Percentiles rank a stretch among this genome's conserved stretches.
Conservation (phyloP, 1,140 invertebrate genomes). For the Macrocentrus cingulum region DNA sequence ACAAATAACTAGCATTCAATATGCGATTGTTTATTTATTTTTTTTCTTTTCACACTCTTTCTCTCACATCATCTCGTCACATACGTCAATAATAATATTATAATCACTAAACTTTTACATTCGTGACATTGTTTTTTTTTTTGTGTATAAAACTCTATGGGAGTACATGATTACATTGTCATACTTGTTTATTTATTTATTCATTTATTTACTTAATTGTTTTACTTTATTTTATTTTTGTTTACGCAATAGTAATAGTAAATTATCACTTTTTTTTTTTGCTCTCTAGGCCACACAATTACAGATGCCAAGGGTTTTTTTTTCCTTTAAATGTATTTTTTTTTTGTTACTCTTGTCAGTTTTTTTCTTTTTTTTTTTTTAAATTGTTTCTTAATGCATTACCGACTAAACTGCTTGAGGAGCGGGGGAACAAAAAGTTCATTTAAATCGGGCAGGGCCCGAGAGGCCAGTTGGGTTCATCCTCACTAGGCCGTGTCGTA, state of each 20-base stretch:
- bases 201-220: too few species aligned
- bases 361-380: conserved; percentile 4
- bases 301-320: conserved; percentile 45
- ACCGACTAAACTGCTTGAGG: conserved; percentile 31
- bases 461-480: conserved; percentile 58
- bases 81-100: too few species aligned
- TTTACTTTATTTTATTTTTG: too few species aligned
- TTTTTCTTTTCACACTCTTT: too few species aligned
- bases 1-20: conserved; percentile 59
- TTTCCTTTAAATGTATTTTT: conserved; percentile 15
- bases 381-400: conserved; percentile 20
- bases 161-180: conserved; percentile 58
- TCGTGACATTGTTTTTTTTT: conserved; percentile 58
- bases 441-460: conserved; percentile 47
- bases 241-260: conserved; percentile 52
- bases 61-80: too few species aligned
- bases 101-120: conserved; percentile 53
- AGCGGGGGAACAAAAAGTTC: too few species aligned
- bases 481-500: conserved; percentile 54
- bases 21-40: conserved; percentile 43
- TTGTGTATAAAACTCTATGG: conserved; percentile 61
- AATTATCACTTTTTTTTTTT: conserved; percentile 57
- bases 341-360: conserved; percentile 6
- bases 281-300: conserved; percentile 60
- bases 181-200: too few species aligned